Base-by-base conservation (phyloP, 1,140 invertebrate species). In the Globodera ellingtonae region DNA sequence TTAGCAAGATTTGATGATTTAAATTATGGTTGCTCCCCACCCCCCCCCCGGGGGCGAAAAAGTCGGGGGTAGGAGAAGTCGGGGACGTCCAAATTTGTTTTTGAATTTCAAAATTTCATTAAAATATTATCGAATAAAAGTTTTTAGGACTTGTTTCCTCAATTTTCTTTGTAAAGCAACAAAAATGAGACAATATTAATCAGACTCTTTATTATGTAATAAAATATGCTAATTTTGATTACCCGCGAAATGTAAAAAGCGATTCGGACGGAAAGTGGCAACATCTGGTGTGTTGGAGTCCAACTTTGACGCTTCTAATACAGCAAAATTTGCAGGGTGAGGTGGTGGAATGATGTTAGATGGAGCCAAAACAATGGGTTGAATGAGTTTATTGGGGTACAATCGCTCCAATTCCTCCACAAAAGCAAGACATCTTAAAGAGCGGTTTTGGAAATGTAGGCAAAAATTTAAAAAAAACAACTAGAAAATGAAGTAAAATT, bases 351-450 rank as follows among this genome's bases (percentile, higher is more conserved):
- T 6, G 10, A 15, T 6, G 6, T 70, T 47, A 6, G 67, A 70
- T 21, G 65, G 48, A 56, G 65, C 52, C 46, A 65, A 65, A 8
- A 46, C 65, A 6, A 13, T 52, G 50, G 56, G 18, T 13, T 62
- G 56, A 62, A 62, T 15, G 15, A 15, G 2, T 62, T 62, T 15
- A 62, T n/a, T 18, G 18, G 59, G 75, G n/a, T 69, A 21, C 3
- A 76, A 6, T 15, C 48, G 21, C 5, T 77, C 75, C 75, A 77
- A n/a, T 18, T 77, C 75, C 24, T 77, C 75, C 15, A 77, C 21
- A 2, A 69, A 13, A n/a, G 62, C 7, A 66, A 77, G 62, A 21
- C 75, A 77, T 66, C 75, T 77, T 18, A 52, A 62, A 75, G 71
- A 8, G 50, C 3, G n/a, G 24, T 59, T 15, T 15, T 59, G 6